phyloP scores from a whole-genome alignment of 2,888 invertebrate genomes.

The Leucoptera coffeella region DNA sequence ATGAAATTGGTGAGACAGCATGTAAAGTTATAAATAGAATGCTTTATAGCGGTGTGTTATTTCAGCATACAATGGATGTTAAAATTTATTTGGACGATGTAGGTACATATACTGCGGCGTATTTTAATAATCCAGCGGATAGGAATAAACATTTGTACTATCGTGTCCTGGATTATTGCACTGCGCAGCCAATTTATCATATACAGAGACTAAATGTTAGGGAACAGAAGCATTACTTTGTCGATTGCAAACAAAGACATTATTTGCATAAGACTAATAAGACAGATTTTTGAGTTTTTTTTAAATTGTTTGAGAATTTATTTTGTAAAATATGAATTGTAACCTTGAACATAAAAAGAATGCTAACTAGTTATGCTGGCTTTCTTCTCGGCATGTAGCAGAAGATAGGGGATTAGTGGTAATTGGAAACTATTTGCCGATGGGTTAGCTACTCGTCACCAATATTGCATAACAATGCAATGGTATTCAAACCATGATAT shows the following conservation, averaged over 20 bases:
- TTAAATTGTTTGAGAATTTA: too few relatives aligned
- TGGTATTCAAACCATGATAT: too few relatives aligned
- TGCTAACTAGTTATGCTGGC: too few relatives aligned
- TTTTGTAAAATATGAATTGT: too few relatives aligned
- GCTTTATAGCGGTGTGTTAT: slow-evolving; percentile 22
- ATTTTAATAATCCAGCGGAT: slow-evolving; percentile 30
- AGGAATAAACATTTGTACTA: slow-evolving; percentile 52
- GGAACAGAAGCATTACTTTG: slow-evolving; percentile 16
- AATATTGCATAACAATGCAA: too few relatives aligned
- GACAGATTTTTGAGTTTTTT: neutral
- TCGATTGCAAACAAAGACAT: slow-evolving; percentile 26
- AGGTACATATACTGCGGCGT: slow-evolving; percentile 21
- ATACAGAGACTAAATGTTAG: slow-evolving; percentile 21
- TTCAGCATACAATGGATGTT: slow-evolving; percentile 30
- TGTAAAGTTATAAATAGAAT: slow-evolving; percentile 29
- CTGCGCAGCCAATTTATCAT: slow-evolving; percentile 27
- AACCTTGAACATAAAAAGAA: too few relatives aligned
- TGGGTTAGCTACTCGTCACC: too few relatives aligned
- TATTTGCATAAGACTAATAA: slow-evolving; percentile 22
- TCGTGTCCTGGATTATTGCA: slow-evolving; percentile 37
- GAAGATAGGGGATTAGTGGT: too few relatives aligned
- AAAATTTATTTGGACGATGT: slow-evolving; percentile 26
- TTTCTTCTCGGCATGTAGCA: too few relatives aligned
- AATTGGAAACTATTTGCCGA: too few relatives aligned
- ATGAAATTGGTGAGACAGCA: slow-evolving; percentile 26